These are phyloP conservation scores for Trichogramma evanescens DNA, from an alignment of 2,888 invertebrate species.

Conservation along the genomic window DNA sequence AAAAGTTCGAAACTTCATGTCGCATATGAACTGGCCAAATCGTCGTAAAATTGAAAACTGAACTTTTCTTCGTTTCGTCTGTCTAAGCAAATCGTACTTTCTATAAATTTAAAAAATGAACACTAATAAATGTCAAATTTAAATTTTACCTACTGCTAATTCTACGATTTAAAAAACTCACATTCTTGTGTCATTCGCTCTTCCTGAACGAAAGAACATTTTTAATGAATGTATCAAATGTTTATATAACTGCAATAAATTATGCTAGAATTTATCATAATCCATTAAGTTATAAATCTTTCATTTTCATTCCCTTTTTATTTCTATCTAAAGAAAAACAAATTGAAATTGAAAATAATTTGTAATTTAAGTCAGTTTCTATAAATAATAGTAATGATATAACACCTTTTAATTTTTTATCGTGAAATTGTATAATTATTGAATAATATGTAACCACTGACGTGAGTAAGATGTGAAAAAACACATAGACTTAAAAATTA, in stretches of 20 bases:
- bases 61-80: slow-evolving; percentile 1
- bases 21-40: slow-evolving; percentile 30
- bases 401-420: too few relatives aligned
- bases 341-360: too few relatives aligned
- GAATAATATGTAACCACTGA: too few relatives aligned
- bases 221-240: slow-evolving; percentile 42
- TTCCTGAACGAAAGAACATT: slow-evolving; percentile 28
- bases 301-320: too few relatives aligned
- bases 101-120: slow-evolving; percentile 7
- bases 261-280: slow-evolving; percentile 34
- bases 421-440: too few relatives aligned
- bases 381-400: too few relatives aligned
- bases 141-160: slow-evolving; percentile 34
- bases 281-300: not conserved
- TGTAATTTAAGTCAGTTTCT: too few relatives aligned
- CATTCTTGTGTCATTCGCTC: slow-evolving; percentile 18
- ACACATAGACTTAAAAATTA: too few relatives aligned
- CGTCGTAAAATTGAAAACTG: slow-evolving; percentile 10
- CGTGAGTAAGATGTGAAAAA: too few relatives aligned
- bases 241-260: slow-evolving; percentile 44
- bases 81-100: slow-evolving; percentile 3
- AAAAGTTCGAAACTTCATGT: too few relatives aligned
- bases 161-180: slow-evolving; percentile 36
- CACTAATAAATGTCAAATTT: slow-evolving; percentile 34
- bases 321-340: too few relatives aligned